A percentile compares a stretch with the other conserved stretches of the same genome.
phyloP scores from a whole-genome alignment of 2,113 vertebrate genomes.

The Peucedramus taeniatus region DNA sequence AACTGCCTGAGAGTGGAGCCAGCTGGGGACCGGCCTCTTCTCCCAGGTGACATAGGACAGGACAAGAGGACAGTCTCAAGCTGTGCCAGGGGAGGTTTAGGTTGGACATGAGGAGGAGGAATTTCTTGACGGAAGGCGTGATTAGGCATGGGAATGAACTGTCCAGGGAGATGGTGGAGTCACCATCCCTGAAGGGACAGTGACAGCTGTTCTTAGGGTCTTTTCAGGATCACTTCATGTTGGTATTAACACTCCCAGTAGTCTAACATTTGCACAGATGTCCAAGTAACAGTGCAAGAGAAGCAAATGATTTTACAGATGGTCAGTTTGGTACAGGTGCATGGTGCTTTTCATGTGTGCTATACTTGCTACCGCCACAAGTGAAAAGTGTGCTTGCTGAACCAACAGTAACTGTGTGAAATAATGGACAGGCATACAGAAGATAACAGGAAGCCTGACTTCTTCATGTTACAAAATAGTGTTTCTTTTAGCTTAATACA shows the following conservation, averaged over 20 bases:
- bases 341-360: neutral
- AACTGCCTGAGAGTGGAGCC: neutral
- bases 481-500: neutral
- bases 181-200: neutral
- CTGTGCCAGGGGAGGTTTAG: neutral
- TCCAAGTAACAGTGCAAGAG: neutral
- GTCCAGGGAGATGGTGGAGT: neutral
- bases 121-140: neutral
- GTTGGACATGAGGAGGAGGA: neutral
- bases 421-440: neutral
- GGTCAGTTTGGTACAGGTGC: neutral
- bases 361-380: neutral
- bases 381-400: neutral
- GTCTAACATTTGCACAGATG: neutral
- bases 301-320: neutral
- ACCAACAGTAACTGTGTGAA: neutral
- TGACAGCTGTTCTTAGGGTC: neutral
- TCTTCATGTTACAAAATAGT: accelerated
- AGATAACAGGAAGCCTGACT: neutral
- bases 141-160: neutral
- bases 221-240: neutral
- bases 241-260: neutral
- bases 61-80: neutral
- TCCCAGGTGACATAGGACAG: accelerated
- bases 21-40: no score